These are phyloP conservation scores for Istiophorus platypterus DNA, from an alignment of 2,113 vertebrate genomes.

Conservation along the genomic window DNA sequence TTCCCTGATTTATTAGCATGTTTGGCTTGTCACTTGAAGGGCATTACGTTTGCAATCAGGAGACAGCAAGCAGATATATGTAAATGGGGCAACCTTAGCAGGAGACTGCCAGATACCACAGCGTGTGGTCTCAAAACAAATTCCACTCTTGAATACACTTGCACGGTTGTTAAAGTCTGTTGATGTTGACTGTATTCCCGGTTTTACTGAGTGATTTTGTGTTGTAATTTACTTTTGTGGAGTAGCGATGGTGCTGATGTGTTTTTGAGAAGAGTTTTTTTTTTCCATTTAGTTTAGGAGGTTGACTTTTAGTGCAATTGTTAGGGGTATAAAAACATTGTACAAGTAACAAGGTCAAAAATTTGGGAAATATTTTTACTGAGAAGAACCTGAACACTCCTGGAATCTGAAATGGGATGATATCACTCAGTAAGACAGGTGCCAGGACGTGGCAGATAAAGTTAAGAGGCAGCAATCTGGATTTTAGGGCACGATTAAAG, in stretches of 20 bases:
- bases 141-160: neutral
- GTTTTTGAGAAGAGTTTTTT: neutral
- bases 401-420: neutral
- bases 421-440: neutral
- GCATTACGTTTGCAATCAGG: slow-evolving; percentile 21
- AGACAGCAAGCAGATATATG: slow-evolving; percentile 48
- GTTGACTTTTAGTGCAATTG: neutral
- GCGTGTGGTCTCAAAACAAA: slow-evolving; percentile 32
- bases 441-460: neutral
- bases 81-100: slow-evolving; percentile 28
- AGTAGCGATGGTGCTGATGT: neutral
- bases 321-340: neutral
- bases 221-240: neutral
- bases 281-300: neutral
- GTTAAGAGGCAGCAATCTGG: neutral
- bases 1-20: slow-evolving; percentile 46
- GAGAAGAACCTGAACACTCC: neutral
- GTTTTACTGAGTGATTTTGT: slow-evolving; percentile 6
- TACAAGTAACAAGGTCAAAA: neutral
- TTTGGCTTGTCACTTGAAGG: slow-evolving; percentile 52
- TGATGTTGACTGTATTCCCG: neutral
- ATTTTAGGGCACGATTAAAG: neutral
- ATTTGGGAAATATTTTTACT: neutral
- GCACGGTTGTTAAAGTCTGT: slow-evolving; percentile 12
- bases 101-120: slow-evolving; percentile 11